phyloP scores from a whole-genome alignment of 2,888 invertebrate species.

The Lydus trimaculatus region DNA sequence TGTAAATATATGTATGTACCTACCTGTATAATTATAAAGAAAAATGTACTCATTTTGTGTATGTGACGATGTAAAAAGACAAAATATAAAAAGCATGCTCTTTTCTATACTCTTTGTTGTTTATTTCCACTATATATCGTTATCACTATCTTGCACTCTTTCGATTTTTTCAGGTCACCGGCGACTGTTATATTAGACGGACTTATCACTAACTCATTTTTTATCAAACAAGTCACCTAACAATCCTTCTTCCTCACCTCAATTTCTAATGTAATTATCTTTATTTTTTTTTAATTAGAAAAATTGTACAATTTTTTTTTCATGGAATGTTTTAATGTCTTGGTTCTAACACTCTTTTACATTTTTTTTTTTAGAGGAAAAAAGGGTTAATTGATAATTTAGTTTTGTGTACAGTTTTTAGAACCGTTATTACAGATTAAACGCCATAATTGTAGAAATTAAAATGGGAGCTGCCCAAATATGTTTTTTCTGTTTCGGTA shows the following conservation, averaged over 20 bases:
- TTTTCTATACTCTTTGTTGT: slow-evolving; percentile 42
- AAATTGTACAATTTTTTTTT: slow-evolving; percentile 25
- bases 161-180: slow-evolving; percentile 70
- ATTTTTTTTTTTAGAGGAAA: background rate
- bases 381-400: background rate
- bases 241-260: slow-evolving; percentile 9
- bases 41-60: slow-evolving; percentile 44
- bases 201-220: slow-evolving; percentile 29
- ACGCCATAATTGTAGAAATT: background rate
- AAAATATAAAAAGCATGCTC: slow-evolving; percentile 50
- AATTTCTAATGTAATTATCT: background rate
- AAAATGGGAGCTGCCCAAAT: background rate
- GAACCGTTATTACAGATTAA: background rate
- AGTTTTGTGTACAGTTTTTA: background rate
- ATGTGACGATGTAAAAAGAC: slow-evolving; percentile 38
- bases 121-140: slow-evolving; percentile 41
- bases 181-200: slow-evolving; percentile 68
- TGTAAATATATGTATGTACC: slow-evolving; percentile 14
- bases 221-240: background rate
- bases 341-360: slow-evolving; percentile 2
- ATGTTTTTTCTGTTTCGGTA: background rate
- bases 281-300: slow-evolving; percentile 17
- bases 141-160: slow-evolving; percentile 51
- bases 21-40: slow-evolving; percentile 8
- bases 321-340: slow-evolving; percentile 35